Evolutionary conservation across 2,113 vertebrate genomes (phyloP).

Genomic region (Eidolon helvum): DNA sequence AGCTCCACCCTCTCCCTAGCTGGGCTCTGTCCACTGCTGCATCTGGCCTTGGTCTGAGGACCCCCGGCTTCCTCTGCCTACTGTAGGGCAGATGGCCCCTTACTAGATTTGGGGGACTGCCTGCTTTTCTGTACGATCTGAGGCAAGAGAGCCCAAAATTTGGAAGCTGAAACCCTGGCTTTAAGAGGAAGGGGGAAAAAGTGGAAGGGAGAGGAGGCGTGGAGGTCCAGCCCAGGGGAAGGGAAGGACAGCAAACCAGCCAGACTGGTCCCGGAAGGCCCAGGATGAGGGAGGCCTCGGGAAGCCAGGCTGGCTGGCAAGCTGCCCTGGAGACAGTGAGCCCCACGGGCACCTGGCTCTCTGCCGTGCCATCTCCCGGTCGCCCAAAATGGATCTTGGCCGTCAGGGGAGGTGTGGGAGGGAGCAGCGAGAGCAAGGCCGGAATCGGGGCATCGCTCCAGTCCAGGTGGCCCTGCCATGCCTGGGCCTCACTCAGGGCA

Average conservation of each 20-base stretch:
- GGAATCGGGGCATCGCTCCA: accelerated
- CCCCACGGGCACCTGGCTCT: not conserved
- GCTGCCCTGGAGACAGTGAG: not conserved
- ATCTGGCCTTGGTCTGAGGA: constrained; percentile 16
- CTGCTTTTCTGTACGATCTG: constrained; percentile 62
- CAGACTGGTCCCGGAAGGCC: constrained; percentile 63
- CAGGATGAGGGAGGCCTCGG: not conserved
- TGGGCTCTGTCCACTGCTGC: constrained; percentile 15
- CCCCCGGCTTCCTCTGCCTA: not conserved
- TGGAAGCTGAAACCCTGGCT: not conserved
- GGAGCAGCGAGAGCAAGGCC: not conserved
- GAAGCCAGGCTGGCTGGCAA: not conserved
- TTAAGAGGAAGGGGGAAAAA: not conserved
- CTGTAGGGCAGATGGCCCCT: not conserved
- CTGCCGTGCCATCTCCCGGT: not conserved
- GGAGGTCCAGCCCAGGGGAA: not conserved
- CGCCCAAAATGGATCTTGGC: not conserved
- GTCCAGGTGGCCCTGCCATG: not conserved
- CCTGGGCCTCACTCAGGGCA: not conserved
- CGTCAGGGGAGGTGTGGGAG: not conserved
- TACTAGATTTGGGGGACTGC: not conserved
- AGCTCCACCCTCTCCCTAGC: constrained; percentile 33
- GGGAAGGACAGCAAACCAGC: constrained; percentile 31
- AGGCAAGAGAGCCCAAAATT: constrained; percentile 31
- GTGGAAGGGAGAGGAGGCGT: not conserved